phyloP scores from a whole-genome alignment of 2,113 vertebrate species.

The Origma solitaria region DNA sequence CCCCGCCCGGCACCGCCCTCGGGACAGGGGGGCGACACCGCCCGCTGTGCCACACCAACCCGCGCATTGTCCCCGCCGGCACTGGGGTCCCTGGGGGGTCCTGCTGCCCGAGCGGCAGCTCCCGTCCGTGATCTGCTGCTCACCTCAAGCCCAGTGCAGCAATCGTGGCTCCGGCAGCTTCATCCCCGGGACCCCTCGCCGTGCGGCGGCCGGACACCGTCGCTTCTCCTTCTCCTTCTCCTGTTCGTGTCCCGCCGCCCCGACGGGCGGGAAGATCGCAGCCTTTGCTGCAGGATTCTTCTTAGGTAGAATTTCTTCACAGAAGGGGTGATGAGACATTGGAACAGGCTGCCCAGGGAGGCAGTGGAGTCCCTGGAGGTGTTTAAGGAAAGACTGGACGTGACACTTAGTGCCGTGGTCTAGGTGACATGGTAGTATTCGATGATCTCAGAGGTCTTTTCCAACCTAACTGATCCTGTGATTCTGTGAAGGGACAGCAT shows the following conservation, averaged over 20 bases:
- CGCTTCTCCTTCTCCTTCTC: background rate
- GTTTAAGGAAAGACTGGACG: background rate
- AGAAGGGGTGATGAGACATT: background rate
- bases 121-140: background rate
- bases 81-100: fast-evolving
- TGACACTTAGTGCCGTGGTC: background rate
- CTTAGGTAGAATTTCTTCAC: background rate
- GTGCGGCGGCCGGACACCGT: fast-evolving
- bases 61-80: background rate
- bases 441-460: background rate
- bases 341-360: background rate
- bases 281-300: background rate
- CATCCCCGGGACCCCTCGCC: background rate
- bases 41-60: fast-evolving
- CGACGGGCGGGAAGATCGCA: background rate
- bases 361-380: background rate
- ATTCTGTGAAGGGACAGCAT: background rate
- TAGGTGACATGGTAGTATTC: background rate
- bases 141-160: fast-evolving
- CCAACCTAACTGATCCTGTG: background rate
- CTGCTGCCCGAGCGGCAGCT: background rate
- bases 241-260: background rate
- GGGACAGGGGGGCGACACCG: background rate
- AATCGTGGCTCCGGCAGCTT: fast-evolving
- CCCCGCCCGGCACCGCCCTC: background rate